Conservation (phyloP, 2,888 invertebrate species). For the Patella pellucida region DNA sequence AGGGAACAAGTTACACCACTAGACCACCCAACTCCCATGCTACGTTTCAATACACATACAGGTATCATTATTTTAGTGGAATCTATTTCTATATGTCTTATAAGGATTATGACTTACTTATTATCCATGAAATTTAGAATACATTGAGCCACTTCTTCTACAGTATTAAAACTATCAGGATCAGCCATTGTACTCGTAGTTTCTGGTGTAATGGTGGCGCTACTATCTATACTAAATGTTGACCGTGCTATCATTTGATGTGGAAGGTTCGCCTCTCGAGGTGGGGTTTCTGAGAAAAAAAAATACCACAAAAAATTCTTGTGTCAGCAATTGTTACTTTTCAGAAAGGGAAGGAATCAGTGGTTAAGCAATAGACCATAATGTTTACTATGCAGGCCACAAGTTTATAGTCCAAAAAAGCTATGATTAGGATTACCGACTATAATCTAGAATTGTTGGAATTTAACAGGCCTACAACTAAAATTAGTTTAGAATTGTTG, state of each 20-base stretch:
- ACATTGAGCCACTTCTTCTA: slow-evolving; percentile 86
- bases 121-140: slow-evolving; percentile 90
- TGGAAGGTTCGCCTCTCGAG: slow-evolving; percentile 33
- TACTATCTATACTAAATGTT: slow-evolving; percentile 62
- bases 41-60: too few relatives aligned
- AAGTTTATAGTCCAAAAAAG: too few relatives aligned
- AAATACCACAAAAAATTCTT: too few relatives aligned
- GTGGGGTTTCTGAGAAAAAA: slow-evolving; percentile 32
- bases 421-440: too few relatives aligned
- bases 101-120: slow-evolving; percentile 68
- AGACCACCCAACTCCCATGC: background rate
- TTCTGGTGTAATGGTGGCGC: slow-evolving; percentile 66
- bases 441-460: too few relatives aligned
- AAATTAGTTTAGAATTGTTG: too few relatives aligned
- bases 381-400: too few relatives aligned
- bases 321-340: background rate
- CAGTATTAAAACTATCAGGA: slow-evolving; percentile 58
- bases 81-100: too few relatives aligned
- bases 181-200: slow-evolving; percentile 54
- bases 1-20: too few relatives aligned
- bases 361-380: too few relatives aligned
- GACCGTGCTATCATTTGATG: slow-evolving; percentile 41
- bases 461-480: too few relatives aligned
- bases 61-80: too few relatives aligned
- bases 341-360: background rate